These are phyloP conservation scores for Geotrupes spiniger DNA, from an alignment of 2,888 invertebrate species.

Conservation along the genomic window DNA sequence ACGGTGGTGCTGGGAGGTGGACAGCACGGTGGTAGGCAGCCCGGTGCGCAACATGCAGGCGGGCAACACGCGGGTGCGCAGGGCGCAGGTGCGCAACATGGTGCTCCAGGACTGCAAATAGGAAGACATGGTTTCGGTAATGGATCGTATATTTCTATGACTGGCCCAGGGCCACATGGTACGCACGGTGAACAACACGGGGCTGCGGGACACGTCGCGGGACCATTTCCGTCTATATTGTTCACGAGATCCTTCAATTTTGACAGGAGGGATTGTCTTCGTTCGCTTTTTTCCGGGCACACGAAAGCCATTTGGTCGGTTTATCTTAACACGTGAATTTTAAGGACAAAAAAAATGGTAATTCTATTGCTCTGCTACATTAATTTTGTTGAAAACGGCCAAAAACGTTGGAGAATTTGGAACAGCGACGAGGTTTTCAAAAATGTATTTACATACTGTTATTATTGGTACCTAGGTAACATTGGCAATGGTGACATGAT, in stretches of 20 bases:
- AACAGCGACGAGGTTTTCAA: constrained; percentile 10
- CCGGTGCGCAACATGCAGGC: constrained; percentile 27
- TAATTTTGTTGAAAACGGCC: constrained; percentile 23
- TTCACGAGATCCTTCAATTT: constrained; percentile 42
- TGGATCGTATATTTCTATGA: constrained; percentile 56
- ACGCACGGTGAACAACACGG: constrained; percentile 49
- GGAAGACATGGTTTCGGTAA: constrained; percentile 58
- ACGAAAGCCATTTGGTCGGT: constrained; percentile 22
- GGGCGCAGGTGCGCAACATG: constrained; percentile 12
- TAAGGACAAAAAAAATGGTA: constrained; percentile 13
- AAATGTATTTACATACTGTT: constrained; percentile 19
- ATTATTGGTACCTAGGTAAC: constrained; percentile 22
- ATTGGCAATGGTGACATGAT: not conserved
- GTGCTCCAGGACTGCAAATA: constrained; percentile 54
- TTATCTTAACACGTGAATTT: constrained; percentile 22
- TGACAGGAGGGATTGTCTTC: constrained; percentile 38
- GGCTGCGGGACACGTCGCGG: constrained; percentile 36
- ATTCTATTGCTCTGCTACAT: constrained; percentile 20
- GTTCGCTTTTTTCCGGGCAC: constrained; percentile 31
- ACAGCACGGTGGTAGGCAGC: constrained; percentile 49
- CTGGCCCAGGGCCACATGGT: constrained; percentile 36
- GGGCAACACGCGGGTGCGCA: constrained; percentile 28
- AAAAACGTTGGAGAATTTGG: constrained; percentile 22
- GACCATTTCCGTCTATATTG: constrained; percentile 38
- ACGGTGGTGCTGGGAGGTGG: constrained; percentile 48